Base-by-base conservation (phyloP, 2,797 vertebrate genomes). In the Heliangelus exortis region DNA sequence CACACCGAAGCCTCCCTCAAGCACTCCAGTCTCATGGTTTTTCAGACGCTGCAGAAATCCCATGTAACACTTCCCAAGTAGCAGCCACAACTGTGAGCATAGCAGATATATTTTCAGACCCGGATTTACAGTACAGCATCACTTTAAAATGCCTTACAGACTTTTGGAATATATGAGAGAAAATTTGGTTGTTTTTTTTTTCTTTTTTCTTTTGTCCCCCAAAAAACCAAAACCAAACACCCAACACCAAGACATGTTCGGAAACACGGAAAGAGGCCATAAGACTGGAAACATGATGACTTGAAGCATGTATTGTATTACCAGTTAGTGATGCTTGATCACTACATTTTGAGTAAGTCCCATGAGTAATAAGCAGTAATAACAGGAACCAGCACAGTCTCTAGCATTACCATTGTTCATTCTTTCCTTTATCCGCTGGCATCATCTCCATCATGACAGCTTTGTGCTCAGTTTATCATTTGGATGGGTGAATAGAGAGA, bases 11-110 rank as follows among this genome's bases (percentile, higher is more conserved):
- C 76, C 78, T 87, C 73, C 45, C 74, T 41, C 51, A 9, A 77
- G 47, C 69, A 8, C 80, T 82, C 28, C 39, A 77, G n/a, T 39
- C 88, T 77, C 84, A 5, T 28, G 58, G 12, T 11, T 88, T 83
- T 92, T 55, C 80, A 93, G 68, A 58, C 43, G 21, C 68, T 45
- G 90, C 81, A 78, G 41, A 91, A 95, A 91, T 91, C 84, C 88
- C 58, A 57, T 80, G 74, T 13, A 90, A 86, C 21, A 8, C 84
- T 77, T 87, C 48, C 45, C 8, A 3, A 3, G 12, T 45, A 91
- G 51, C 90, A 95, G 93, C 39, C 92, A 91, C 89, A 95, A 89
- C 92, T 94, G 84, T 28, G 65, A 95, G 90, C 13, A 17, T 3
- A 77, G 84, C 43, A 87, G 58, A 90, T 93, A 92, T 93, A 78